These are phyloP conservation scores for Sepiola atlantica DNA, from an alignment of 2,888 invertebrate species.

Conservation along the genomic window DNA sequence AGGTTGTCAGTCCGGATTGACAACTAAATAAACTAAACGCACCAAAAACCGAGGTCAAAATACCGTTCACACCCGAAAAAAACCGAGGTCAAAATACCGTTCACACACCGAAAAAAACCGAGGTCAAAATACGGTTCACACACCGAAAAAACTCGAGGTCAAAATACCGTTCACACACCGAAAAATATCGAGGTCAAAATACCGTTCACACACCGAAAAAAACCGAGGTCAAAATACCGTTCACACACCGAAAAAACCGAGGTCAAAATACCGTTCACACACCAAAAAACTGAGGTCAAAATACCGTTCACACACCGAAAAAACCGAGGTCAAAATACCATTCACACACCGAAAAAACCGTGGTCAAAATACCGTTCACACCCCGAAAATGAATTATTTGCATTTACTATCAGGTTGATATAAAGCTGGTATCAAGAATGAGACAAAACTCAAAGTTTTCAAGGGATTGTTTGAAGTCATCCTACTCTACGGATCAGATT, in stretches of 20 bases:
- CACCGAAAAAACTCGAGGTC: no score
- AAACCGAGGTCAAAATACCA: neutral
- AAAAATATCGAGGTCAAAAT: no score
- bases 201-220: no score
- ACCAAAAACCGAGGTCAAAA: neutral
- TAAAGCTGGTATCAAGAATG: no score
- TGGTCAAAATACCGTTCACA: neutral
- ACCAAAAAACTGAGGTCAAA: neutral
- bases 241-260: neutral
- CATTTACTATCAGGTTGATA: no score
- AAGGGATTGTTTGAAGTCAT: no score
- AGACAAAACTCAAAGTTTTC: no score
- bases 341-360: neutral
- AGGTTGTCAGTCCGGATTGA: neutral
- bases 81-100: no score
- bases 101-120: no score
- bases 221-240: neutral
- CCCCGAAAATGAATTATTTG: neutral
- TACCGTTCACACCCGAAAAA: neutral
- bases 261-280: neutral
- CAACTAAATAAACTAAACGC: neutral
- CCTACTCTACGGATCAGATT: no score
- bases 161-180: no score
- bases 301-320: neutral
- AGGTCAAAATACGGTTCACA: no score